Base-by-base conservation (phyloP, 2,113 vertebrate genomes). In the Symphodus melops region DNA sequence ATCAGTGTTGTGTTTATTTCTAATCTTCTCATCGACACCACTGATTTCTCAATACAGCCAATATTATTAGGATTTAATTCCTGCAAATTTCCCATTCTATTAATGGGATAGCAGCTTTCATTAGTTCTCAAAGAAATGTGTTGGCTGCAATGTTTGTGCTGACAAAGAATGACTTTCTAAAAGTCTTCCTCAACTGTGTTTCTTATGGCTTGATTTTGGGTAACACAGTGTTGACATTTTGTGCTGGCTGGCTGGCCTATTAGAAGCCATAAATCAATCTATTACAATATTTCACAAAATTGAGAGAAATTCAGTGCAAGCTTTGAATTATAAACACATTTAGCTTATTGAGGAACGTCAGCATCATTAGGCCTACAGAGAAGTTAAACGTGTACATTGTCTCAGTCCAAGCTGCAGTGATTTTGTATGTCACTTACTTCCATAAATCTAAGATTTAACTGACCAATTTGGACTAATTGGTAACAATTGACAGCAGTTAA, bases 391-490 rank as follows among this genome's bases (percentile, higher is more conserved):
- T 56, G 75, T 64, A 73, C 74, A 63, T 75, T 39, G 66, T 84
- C 68, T 68, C 72, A 73, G 66, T 77, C n/a, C 68, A 66, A 37
- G 23, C 58, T 58, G n/a, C 62, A 28, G 72, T 77, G 68, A 72
- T 19, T 74, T 71, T 75, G 54, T 81, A 55, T 77, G 52, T 83
- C 56, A 79, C 67, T 78, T 64, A 64, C 39, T 61, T 68, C 42
- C 66, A 57, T 84, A 86, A 88, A 89, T 23, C 55, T 49, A 37
- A 65, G n/a, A 71, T 66, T 85, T 85, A 75, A 90, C 78, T 55
- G 86, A 87, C 68, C 87, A 88, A 87, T 93, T 86, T 82, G 9
- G 6, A 57, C 54, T 85, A 90, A 90, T 91, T 91, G 87, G 83
- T 84, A 85, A 86, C 87, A 83, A 88, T 89, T 88, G 51, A 17